Evolutionary conservation across 2,797 vertebrate genomes (phyloP), one percentile per base, ranked within the genome.

Genomic region (Clarias laeviceps): DNA sequence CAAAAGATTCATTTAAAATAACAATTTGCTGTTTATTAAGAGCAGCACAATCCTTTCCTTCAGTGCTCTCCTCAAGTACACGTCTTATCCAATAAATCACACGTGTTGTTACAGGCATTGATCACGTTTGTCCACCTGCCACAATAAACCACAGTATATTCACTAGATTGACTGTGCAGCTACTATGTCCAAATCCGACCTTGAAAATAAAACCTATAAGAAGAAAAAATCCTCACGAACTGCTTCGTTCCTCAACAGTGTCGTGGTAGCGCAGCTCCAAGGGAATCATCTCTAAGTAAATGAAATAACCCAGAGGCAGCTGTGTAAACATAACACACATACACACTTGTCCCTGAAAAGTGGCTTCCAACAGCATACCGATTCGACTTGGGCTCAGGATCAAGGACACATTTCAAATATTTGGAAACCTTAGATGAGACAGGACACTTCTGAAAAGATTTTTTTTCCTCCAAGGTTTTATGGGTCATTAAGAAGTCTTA

Each of bases 251-350:
- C 24, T 56, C 29, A 56, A 78, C 56, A 24, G 74, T 24, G 29
- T 37, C 9, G 56, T 83, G 80, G 69, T 68, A 70, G 54, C n/a
- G 32, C 37, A 82, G 34, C 80, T 57, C 59, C 34, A 50, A 82
- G 78, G 82, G 83, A 64, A 77, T 70, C 70, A 62, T 27, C 70
- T 80, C 80, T 82, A 66, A 82, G 70, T 77, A 79, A 82, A 82
- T 62, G 64, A 69, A 82, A 70, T 14, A 27, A 54, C 62, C 20
- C n/a, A 27, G 37, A 50, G 34, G 72, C 86, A 87, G 86, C 86
- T 87, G 83, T 85, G 56, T 40, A 87, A 85, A 87, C 86, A 87
- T 22, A 24, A 34, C 24, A 68, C 40, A 68, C 29, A 34, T 18
- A 68, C 40, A 68, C 76, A 45, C 62, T 32, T 3, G 40, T 29